Evolutionary conservation across 1,140 invertebrate species (phyloP).

Genomic region (Ganaspis sp.): DNA sequence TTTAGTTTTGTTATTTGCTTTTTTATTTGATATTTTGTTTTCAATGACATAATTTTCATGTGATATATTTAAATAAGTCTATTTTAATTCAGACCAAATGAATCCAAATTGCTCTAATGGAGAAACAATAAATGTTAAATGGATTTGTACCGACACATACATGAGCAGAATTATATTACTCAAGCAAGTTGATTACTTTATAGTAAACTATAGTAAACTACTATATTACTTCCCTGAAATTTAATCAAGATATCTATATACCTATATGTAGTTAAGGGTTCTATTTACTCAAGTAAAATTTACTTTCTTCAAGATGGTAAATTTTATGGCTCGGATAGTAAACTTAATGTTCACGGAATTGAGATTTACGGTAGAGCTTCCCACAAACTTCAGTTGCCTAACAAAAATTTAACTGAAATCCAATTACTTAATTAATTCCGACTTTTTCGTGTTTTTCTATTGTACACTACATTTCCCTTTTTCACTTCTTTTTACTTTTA

Average conservation of each 20-base stretch:
- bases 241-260: not conserved
- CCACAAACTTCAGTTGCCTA: too few relatives aligned
- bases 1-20: too few relatives aligned
- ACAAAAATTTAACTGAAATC: not conserved
- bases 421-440: too few relatives aligned
- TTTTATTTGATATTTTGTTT: too few relatives aligned
- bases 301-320: not conserved
- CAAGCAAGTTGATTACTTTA: too few relatives aligned
- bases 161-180: not conserved
- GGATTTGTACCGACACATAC: not conserved
- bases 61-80: not conserved
- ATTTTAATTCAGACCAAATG: not conserved
- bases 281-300: slow-evolving; percentile 7
- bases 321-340: not conserved
- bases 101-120: not conserved
- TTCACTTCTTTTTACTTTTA: too few relatives aligned
- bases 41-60: not conserved
- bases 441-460: too few relatives aligned
- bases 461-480: too few relatives aligned
- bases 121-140: not conserved
- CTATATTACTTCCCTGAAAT: not conserved
- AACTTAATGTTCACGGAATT: not conserved
- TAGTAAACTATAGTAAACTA: too few relatives aligned
- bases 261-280: not conserved
- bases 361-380: not conserved